Conservation (phyloP, 1,140 invertebrate genomes). For the Lucilia cuprina region DNA sequence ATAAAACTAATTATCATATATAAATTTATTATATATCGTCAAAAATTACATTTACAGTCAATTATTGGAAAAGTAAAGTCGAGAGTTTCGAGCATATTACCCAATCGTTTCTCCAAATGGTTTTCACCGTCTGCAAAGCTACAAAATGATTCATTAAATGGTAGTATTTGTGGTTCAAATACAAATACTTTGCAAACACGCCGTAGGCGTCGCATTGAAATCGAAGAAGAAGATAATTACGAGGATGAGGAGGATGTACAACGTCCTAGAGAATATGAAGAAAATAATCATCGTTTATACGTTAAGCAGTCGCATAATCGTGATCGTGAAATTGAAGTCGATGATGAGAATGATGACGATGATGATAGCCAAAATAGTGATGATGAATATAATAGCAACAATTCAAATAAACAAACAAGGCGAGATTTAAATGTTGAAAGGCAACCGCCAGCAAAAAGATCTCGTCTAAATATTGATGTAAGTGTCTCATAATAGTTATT, state of each 20-base stretch:
- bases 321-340: neutral
- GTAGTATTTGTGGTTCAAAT: neutral
- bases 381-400: conserved; percentile 46
- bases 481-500: conserved; percentile 1
- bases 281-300: neutral
- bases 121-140: conserved; percentile 48
- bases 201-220: conserved; percentile 49
- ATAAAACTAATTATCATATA: too few species aligned
- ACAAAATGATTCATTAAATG: conserved; percentile 39
- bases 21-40: too few species aligned
- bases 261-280: conserved; percentile 4
- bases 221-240: conserved; percentile 45
- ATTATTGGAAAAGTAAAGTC: conserved; percentile 55
- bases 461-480: conserved; percentile 38
- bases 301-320: conserved; percentile 15
- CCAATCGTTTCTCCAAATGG: conserved; percentile 51
- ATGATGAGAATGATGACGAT: conserved; percentile 36
- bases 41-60: conserved; percentile 42
- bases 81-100: conserved; percentile 52
- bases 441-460: conserved; percentile 37
- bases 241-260: conserved; percentile 41
- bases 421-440: neutral
- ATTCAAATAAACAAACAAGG: conserved; percentile 26
- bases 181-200: neutral
- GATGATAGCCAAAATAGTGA: conserved; percentile 41